These are phyloP conservation scores for Pherbina coryleti DNA, from an alignment of 2,888 invertebrate genomes.

Conservation along the genomic window DNA sequence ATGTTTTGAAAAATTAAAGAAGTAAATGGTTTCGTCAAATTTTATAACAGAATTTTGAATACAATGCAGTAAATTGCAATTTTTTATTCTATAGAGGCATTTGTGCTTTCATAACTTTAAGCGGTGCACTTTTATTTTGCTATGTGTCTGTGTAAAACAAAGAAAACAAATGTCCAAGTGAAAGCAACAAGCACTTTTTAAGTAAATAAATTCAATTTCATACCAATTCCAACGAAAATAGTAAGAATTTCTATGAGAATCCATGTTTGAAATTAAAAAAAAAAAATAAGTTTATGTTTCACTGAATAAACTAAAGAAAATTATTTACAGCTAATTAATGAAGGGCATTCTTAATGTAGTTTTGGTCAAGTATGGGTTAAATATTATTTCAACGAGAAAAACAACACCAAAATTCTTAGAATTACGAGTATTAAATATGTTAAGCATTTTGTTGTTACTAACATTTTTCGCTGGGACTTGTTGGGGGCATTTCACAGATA, in stretches of 20 bases:
- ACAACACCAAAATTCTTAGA: neutral
- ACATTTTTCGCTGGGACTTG: neutral
- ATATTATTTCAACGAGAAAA: neutral
- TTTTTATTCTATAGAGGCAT: neutral
- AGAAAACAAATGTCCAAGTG: neutral
- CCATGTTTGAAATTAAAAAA: neutral
- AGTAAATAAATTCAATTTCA: neutral
- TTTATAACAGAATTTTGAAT: no score
- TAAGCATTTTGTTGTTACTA: neutral
- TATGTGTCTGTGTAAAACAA: neutral
- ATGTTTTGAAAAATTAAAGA: no score
- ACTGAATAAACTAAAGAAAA: neutral
- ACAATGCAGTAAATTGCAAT: no score
- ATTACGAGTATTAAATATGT: neutral
- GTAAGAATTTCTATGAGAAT: constrained; percentile 60
- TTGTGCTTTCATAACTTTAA: neutral
- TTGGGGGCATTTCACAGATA: constrained; percentile 74
- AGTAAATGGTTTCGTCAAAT: no score
- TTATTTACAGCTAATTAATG: neutral
- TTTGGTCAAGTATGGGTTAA: neutral
- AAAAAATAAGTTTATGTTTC: neutral
- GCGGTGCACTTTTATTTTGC: neutral
- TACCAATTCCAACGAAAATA: constrained; percentile 61
- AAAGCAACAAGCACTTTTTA: neutral
- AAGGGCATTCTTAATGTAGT: neutral